Base-by-base conservation (phyloP, 2,888 invertebrate genomes). In the Melinopterus prodromus region DNA sequence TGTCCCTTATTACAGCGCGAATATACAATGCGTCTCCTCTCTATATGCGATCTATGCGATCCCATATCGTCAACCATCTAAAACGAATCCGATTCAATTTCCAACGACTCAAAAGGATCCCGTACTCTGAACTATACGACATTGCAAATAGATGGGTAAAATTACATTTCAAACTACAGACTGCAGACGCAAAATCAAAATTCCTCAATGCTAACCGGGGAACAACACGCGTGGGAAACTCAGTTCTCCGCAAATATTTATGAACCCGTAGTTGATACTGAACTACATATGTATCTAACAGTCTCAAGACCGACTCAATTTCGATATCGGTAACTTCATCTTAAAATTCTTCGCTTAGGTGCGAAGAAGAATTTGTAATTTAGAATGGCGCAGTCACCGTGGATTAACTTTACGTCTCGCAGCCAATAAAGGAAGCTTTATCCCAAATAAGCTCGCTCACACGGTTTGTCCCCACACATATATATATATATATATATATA, bases 111-210 rank as follows among this genome's bases (percentile, higher is more conserved):
- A 53, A 53, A 53, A 53, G 53, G 53, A 53, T 53, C 53, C 53
- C 53, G 53, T 53, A 4, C 12, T 6, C 53, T 3, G 53, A 53
- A 7, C 53, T 6, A 53, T 53, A 53, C 12, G 12, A 53, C 53
- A 53, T 53, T 53, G 53, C 12, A 53, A 53, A 53, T 53, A 53
- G 53, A 53, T 53, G 53, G 53, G 2, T 53, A 53, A 53, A 53
- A 53, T 53, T 53, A 53, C 53, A 53, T 53, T 53, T 53, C 53
- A 53, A 53, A 53, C 53, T 53, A 53, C 53, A 53, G 53, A 53
- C 12, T 53, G 3, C 7, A 7, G 2, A n/a, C 1, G 53, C 53
- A 12, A 53, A 53, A 53, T 53, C 53, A 53, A 53, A 53, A 53
- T 53, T 53, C 53, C 53, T 53, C 53, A 6, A 53, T 53, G 53